Conservation (phyloP, 2,888 invertebrate species). For the Ptychoptera contaminata region DNA sequence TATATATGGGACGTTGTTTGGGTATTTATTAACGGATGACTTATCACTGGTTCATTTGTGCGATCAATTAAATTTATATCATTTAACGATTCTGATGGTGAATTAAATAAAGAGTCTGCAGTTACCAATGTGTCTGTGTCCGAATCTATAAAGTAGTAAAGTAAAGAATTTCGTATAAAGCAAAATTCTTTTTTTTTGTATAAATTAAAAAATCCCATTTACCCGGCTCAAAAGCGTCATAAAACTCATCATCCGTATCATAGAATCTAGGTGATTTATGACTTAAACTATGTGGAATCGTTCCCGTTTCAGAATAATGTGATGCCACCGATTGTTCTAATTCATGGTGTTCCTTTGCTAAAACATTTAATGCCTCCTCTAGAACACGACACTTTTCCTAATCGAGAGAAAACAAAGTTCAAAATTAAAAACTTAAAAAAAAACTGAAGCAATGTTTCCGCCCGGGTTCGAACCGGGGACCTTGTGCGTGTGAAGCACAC, state of each 20-base stretch:
- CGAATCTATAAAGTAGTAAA: too few species aligned
- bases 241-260: slow-evolving; percentile 27
- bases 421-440: slow-evolving; percentile 9
- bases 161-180: background rate
- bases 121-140: slow-evolving; percentile 29
- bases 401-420: slow-evolving; percentile 1
- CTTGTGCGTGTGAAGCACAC: slow-evolving; percentile 35
- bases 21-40: background rate
- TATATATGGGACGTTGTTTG: slow-evolving; percentile 3
- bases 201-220: slow-evolving; percentile 1
- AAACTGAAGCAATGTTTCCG: slow-evolving; percentile 19
- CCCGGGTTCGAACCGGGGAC: slow-evolving; percentile 35
- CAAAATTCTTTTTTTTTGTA: too few species aligned
- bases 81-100: slow-evolving; percentile 12
- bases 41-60: background rate
- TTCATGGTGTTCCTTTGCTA: slow-evolving; percentile 51
- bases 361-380: slow-evolving; percentile 47
- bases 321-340: slow-evolving; percentile 47
- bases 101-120: slow-evolving; percentile 16
- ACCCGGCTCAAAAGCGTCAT: slow-evolving; percentile 28
- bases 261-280: slow-evolving; percentile 21
- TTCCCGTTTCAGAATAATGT: slow-evolving; percentile 30
- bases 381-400: slow-evolving; percentile 45
- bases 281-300: slow-evolving; percentile 10
- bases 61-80: slow-evolving; percentile 9